A percentile compares a stretch with the other conserved stretches of the same genome.
These are phyloP conservation scores for Tetrapedia diversipes DNA, from an alignment of 2,888 invertebrate genomes.

Conservation along the genomic window DNA sequence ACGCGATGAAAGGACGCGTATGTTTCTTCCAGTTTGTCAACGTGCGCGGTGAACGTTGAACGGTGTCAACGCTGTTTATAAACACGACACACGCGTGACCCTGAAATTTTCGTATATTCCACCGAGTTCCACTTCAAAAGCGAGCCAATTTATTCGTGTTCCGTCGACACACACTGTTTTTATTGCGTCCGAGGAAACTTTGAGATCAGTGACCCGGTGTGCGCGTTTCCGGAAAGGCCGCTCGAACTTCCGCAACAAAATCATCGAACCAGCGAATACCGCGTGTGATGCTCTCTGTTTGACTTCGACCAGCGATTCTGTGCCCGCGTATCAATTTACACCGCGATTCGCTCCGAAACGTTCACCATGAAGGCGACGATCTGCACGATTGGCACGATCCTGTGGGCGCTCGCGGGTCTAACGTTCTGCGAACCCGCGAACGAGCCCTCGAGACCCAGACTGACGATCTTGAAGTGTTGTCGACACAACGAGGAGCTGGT, in stretches of 20 bases:
- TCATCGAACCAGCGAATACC: not conserved
- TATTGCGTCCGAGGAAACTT: not conserved
- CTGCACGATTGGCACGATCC: conserved; percentile 6
- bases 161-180: no score
- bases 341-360: no score
- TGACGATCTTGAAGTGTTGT: conserved; percentile 85
- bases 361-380: conserved; percentile 22
- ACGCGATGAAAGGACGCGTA: not conserved
- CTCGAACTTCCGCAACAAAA: no score
- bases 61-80: conserved; percentile 10
- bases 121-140: not conserved
- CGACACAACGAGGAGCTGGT: conserved; percentile 84
- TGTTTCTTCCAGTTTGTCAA: not conserved
- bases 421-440: conserved; percentile 57
- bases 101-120: not conserved
- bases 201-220: not conserved
- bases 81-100: conserved; percentile 8
- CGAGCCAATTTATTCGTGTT: not conserved
- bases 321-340: no score
- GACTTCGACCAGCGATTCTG: not conserved
- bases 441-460: conserved; percentile 45
- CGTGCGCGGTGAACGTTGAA: not conserved
- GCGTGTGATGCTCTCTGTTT: conserved; percentile 14
- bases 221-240: not conserved
- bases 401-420: conserved; percentile 22